These are phyloP conservation scores for Stictocephala bisonia DNA, from an alignment of 2,888 invertebrate species.

Conservation along the genomic window DNA sequence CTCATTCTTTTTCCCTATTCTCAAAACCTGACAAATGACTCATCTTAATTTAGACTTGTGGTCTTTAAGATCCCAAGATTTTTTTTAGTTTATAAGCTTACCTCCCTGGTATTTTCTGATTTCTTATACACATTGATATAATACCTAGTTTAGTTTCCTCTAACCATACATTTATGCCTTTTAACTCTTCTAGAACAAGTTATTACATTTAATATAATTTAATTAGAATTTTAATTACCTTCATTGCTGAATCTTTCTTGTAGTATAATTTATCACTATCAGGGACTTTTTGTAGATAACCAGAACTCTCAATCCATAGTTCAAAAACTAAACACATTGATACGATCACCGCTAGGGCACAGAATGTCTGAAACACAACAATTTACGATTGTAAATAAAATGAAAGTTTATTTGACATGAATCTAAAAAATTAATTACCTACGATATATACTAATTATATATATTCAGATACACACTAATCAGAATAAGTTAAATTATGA, in stretches of 20 bases:
- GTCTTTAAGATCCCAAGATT: too few relatives aligned
- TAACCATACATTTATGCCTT: neutral
- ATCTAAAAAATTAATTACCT: neutral
- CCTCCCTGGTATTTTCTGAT: too few relatives aligned
- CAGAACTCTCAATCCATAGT: constrained; percentile 74
- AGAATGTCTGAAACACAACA: constrained; percentile 67
- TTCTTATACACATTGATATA: too few relatives aligned
- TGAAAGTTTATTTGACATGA: constrained; percentile 4
- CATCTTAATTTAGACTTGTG: too few relatives aligned
- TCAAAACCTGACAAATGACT: too few relatives aligned
- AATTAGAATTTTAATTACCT: constrained; percentile 58
- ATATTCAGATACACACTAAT: neutral
- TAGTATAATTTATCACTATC: constrained; percentile 62
- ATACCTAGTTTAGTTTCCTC: neutral
- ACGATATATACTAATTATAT: neutral
- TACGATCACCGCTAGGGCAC: constrained; percentile 67
- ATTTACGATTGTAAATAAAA: constrained; percentile 23
- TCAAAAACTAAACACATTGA: constrained; percentile 71
- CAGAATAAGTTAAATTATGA: neutral
- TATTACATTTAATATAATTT: neutral
- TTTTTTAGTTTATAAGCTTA: too few relatives aligned
- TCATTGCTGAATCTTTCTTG: constrained; percentile 65
- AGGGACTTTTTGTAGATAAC: constrained; percentile 63
- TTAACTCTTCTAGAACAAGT: neutral
- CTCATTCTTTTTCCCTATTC: too few relatives aligned